Evolutionary conservation across 2,113 vertebrate genomes (phyloP), one percentile per base, ranked within the genome.

Genomic region (Stegastes partitus): DNA sequence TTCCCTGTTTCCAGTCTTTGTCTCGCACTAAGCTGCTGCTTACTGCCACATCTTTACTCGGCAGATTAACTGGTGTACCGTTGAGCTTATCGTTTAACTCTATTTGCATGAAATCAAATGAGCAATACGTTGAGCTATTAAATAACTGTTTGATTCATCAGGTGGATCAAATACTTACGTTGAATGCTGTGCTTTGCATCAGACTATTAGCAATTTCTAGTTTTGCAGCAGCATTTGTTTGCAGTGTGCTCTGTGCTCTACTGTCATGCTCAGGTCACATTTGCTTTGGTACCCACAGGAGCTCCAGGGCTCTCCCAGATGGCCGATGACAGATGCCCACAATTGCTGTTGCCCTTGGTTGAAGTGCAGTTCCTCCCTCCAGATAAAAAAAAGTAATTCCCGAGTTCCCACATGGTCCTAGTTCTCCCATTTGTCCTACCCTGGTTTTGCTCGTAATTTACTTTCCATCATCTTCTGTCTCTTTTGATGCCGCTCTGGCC

Each of bases 321-420:
- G 90, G 89, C 82, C n/a, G 9, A 53, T 89, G 87, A 91, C 92
- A 93, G 91, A 93, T 93, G 90, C 89, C 85, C 88, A 87, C 84
- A 79, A 77, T 87, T 88, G 84, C 54, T 81, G 74, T 85, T 89
- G 92, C 88, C 92, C 91, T 90, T 90, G 87, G 87, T 87, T 75
- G 47, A 62, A 83, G 72, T 63, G 55, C 58, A 62, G 71, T 74
- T 51, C 31, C 53, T 65, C 57, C 82, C 86, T 82, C 28, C 64
- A 84, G 84, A 61, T 64, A 47, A 66, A 55, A 58, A 57, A 53
- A 26, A 67, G 62, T 66, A 59, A 61, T 65, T 50, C 39, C 50
- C 14, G 22, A 70, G 4, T 76, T 62, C 19, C 37, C 26, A 44
- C 4, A 57, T 61, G 0, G 26, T 83, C 66, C 37, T 57, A 55